These are phyloP conservation scores for Loripinus fragilis DNA, from an alignment of 2,888 invertebrate genomes.

Conservation along the genomic window DNA sequence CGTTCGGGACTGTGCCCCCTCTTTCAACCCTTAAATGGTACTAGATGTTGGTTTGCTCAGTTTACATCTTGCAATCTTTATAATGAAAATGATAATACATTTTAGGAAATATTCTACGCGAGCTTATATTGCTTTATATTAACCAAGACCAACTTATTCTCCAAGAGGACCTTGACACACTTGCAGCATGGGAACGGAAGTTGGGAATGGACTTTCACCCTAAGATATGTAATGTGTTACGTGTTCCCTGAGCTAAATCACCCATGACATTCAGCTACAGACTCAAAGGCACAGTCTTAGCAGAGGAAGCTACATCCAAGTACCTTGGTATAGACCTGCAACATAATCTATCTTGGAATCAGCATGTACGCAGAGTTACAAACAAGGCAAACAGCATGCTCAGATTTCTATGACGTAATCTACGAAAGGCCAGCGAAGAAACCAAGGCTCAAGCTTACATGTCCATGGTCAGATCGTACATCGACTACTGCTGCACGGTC, in stretches of 20 bases:
- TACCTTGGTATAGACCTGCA: background rate
- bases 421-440: background rate
- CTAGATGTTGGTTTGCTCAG: no score
- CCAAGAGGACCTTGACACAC: background rate
- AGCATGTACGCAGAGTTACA: background rate
- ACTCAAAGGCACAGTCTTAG: background rate
- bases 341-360: background rate
- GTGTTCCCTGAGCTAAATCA: background rate
- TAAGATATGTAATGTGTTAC: background rate
- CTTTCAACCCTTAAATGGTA: no score
- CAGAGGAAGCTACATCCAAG: background rate
- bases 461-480: background rate
- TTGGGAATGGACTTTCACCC: background rate
- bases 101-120: no score
- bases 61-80: no score
- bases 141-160: no score
- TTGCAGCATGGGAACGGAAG: slow-evolving; percentile 2
- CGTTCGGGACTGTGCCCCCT: no score
- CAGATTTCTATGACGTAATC: background rate
- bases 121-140: no score
- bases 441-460: background rate
- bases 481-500: background rate
- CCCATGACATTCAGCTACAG: background rate
- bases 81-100: no score
- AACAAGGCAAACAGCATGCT: background rate